phyloP scores from a whole-genome alignment of 30 jellyfish, hydroid and myxozoan species.

The Aurelia aurita complex sp. Pacific region DNA sequence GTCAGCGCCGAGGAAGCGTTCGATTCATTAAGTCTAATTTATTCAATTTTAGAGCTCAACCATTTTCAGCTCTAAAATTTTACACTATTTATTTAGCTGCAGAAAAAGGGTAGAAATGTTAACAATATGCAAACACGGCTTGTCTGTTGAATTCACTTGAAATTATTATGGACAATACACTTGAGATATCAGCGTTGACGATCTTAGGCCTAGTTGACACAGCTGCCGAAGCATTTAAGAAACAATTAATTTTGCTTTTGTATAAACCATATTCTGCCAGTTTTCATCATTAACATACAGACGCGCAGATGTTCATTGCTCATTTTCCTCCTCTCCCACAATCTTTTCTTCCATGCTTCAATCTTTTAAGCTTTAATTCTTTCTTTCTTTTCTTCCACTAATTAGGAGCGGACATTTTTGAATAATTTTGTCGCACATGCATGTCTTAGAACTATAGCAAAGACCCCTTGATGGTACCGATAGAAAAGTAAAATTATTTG shows the following conservation, averaged over 20 bases:
- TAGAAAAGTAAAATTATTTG: too few relatives aligned
- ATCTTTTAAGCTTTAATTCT: too few relatives aligned
- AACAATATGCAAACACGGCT: slow-evolving; percentile 1
- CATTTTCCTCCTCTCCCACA: too few relatives aligned
- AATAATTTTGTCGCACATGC: too few relatives aligned
- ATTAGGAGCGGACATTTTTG: too few relatives aligned
- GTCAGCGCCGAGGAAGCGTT: background rate
- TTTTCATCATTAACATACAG: background rate
- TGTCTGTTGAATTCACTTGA: slow-evolving; percentile 6
- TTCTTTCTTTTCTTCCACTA: too few relatives aligned
- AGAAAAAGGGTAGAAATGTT: background rate
- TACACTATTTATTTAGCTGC: background rate
- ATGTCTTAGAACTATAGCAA: too few relatives aligned
- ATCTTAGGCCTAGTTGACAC: background rate
- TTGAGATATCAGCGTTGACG: background rate
- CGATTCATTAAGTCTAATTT: background rate
- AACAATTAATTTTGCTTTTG: background rate
- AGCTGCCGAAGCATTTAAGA: slow-evolving; percentile 3
- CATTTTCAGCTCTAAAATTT: background rate
- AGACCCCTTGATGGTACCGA: too few relatives aligned
- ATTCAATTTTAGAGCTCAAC: background rate
- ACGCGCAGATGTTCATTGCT: too few relatives aligned
- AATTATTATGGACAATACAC: background rate
- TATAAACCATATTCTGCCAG: background rate
- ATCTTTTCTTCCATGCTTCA: too few relatives aligned